Percentiles rank a stretch among this genome's conserved stretches.
These are phyloP conservation scores for Channa maculata DNA, from an alignment of 2,113 vertebrate genomes.

Conservation along the genomic window DNA sequence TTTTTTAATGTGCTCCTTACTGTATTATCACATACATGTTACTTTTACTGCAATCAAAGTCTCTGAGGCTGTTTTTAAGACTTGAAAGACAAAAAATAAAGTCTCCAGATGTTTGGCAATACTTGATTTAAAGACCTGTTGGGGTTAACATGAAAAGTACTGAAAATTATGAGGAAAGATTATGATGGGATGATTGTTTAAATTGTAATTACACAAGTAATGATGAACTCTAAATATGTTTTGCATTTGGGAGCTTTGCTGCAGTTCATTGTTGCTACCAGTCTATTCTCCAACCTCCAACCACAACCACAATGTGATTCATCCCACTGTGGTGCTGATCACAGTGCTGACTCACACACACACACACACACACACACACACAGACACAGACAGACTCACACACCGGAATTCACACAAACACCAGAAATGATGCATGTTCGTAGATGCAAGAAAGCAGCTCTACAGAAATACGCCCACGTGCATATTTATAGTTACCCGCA, in stretches of 20 bases:
- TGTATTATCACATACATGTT: neutral
- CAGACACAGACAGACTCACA: neutral
- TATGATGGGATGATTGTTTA: neutral
- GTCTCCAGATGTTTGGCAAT: neutral
- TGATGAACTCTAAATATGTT: slow-evolving; percentile 25
- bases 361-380: slow-evolving; percentile 25
- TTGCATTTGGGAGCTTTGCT: slow-evolving; percentile 50
- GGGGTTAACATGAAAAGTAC: slow-evolving; percentile 19
- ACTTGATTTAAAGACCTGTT: neutral
- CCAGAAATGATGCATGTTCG: slow-evolving; percentile 2
- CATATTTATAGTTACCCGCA: slow-evolving; percentile 28
- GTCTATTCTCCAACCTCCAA: slow-evolving; percentile 43
- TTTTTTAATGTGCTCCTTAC: neutral
- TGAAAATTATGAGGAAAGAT: slow-evolving; percentile 2
- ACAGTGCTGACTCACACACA: slow-evolving; percentile 68
- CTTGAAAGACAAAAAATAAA: slow-evolving; percentile 10
- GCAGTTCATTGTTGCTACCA: slow-evolving; percentile 42
- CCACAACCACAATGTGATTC: slow-evolving; percentile 59
- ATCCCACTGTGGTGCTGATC: slow-evolving; percentile 55
- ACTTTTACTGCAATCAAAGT: neutral
- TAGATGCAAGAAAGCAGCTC: slow-evolving; percentile 19
- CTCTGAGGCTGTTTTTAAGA: neutral
- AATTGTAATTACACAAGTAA: slow-evolving; percentile 13
- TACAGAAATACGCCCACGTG: slow-evolving; percentile 37
- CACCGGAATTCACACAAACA: slow-evolving; percentile 17